phyloP scores from a whole-genome alignment of 1,140 invertebrate genomes.

The Potamilus streckersoni region DNA sequence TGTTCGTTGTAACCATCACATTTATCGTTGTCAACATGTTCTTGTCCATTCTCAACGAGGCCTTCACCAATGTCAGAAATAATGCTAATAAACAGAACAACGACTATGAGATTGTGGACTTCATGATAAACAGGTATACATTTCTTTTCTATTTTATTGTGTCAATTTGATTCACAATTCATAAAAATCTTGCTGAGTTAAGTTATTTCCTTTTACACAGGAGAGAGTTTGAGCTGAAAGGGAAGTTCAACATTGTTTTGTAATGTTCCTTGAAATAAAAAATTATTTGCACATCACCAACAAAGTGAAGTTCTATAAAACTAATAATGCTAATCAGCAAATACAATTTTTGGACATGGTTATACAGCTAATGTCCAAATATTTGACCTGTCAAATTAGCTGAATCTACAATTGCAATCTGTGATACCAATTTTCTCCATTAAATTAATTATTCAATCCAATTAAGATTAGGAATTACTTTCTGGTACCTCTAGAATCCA shows the following conservation, averaged over 20 bases:
- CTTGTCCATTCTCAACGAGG: conserved; percentile 72
- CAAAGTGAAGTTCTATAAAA: not conserved
- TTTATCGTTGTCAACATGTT: conserved; percentile 74
- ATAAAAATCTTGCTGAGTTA: not conserved
- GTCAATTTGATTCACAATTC: not conserved
- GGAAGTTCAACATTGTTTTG: not conserved
- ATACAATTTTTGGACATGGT: too few species aligned
- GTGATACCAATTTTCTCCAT: too few species aligned
- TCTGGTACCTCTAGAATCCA: too few species aligned
- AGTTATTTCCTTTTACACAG: not conserved
- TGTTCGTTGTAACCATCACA: conserved; percentile 70
- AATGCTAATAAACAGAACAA: conserved; percentile 76
- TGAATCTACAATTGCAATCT: too few species aligned
- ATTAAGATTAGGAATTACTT: too few species aligned
- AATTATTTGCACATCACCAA: not conserved
- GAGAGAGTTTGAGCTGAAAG: not conserved
- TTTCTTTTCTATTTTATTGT: not conserved
- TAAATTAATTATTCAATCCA: too few species aligned
- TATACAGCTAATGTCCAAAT: too few species aligned
- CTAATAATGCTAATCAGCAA: too few species aligned
- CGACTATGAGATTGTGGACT: conserved; percentile 76
- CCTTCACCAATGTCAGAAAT: conserved; percentile 65
- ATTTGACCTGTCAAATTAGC: too few species aligned
- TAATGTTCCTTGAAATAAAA: not conserved
- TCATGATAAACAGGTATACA: conserved; percentile 65